These are phyloP conservation scores for Enteromius fasciolatus DNA, from an alignment of 2,797 vertebrate species.

Conservation along the genomic window DNA sequence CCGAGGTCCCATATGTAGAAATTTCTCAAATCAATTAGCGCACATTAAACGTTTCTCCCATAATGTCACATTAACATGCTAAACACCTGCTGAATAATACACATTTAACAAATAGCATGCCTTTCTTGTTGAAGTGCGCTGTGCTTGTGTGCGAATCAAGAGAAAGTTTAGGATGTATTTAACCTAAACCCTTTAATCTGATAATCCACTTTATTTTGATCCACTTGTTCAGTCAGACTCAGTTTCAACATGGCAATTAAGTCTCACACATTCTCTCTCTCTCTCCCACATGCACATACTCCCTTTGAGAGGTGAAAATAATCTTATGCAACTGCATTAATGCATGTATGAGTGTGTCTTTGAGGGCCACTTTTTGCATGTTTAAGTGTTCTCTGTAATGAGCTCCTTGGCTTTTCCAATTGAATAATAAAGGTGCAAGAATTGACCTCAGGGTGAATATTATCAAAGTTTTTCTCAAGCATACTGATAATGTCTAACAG, in stretches of 20 bases:
- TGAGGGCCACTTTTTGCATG: conserved; percentile 7
- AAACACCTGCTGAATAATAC: conserved; percentile 9
- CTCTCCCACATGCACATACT: conserved; percentile 8
- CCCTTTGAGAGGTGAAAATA: background rate
- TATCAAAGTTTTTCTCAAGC: conserved; percentile 70
- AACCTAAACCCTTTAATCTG: conserved; percentile 75
- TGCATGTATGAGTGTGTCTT: conserved; percentile 15
- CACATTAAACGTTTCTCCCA: conserved; percentile 1
- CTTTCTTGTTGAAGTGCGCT: background rate
- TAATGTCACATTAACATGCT: background rate
- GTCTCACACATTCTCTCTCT: conserved; percentile 46
- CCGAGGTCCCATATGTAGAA: conserved; percentile 17
- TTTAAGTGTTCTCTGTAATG: conserved; percentile 19
- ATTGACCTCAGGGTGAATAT: conserved; percentile 67
- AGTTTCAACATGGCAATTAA: conserved; percentile 74
- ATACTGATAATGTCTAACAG: conserved; percentile 65
- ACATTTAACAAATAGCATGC: background rate
- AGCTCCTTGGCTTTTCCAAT: conserved; percentile 56
- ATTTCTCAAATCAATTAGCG: background rate
- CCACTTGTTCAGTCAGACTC: conserved; percentile 71
- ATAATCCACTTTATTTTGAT: conserved; percentile 81
- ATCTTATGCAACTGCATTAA: conserved; percentile 30
- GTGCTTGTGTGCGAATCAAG: conserved; percentile 46
- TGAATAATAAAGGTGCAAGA: conserved; percentile 70
- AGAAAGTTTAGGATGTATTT: conserved; percentile 77